Percentiles rank a stretch among this genome's conserved stretches.
phyloP scores from a whole-genome alignment of 1,140 invertebrate species.

The Penaeus indicus region DNA sequence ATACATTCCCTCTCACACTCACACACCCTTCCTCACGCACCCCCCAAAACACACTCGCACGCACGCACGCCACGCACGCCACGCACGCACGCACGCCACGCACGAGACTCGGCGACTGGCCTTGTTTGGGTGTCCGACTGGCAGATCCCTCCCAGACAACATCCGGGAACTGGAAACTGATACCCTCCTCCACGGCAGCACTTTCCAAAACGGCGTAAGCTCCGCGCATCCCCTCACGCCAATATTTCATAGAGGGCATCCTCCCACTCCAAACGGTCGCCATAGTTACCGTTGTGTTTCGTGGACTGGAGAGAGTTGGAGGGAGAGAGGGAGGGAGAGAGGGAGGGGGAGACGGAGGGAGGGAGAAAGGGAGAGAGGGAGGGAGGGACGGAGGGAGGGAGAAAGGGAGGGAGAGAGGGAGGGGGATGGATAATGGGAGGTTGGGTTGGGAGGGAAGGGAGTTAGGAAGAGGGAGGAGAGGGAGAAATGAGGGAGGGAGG shows the following conservation, averaged over 20 bases:
- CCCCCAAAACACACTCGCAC: background rate
- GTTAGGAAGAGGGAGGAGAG: background rate
- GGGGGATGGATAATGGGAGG: background rate
- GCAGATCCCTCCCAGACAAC: no score
- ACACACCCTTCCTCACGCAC: background rate
- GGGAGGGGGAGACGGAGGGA: constrained; percentile 13
- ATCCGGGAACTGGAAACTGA: no score
- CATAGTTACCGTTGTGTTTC: no score
- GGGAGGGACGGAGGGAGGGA: background rate
- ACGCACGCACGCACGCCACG: background rate
- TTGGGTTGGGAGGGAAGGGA: background rate
- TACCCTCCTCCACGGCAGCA: no score
- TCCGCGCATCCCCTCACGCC: background rate
- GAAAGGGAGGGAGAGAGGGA: background rate
- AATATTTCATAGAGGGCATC: background rate
- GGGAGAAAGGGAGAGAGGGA: no score
- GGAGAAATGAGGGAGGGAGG: background rate
- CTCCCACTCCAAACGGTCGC: no score
- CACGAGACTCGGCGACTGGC: background rate
- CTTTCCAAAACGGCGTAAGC: no score
- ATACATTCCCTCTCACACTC: no score
- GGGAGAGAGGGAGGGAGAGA: constrained; percentile 9
- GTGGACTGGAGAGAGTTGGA: background rate
- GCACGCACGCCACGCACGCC: background rate
- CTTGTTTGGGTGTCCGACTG: no score